Conservation (phyloP, 1,140 invertebrate genomes). For the Lineus longissimus region DNA sequence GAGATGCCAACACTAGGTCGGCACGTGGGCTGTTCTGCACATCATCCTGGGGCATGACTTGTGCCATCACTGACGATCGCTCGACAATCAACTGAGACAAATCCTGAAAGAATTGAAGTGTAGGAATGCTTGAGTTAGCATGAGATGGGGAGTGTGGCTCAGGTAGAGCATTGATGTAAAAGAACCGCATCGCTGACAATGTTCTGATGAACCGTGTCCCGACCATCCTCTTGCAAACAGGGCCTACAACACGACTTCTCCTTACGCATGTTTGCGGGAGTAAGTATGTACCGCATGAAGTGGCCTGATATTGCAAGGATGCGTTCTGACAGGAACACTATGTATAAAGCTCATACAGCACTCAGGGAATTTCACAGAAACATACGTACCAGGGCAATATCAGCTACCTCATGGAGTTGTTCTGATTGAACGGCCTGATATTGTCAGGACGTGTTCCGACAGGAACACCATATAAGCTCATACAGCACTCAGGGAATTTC, state of each 20-base stretch:
- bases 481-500: too few species aligned
- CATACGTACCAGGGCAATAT: constrained; percentile 51
- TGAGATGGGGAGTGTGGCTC: too few species aligned
- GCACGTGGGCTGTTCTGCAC: constrained; percentile 12
- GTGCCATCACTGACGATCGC: constrained; percentile 79
- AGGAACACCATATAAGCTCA: too few species aligned
- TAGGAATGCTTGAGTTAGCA: not conserved
- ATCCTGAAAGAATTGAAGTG: constrained; percentile 60
- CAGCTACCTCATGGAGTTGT: constrained; percentile 58
- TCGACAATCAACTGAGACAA: constrained; percentile 90
- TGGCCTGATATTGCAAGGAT: too few species aligned
- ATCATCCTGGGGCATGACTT: constrained; percentile 66
- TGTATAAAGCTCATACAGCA: too few species aligned
- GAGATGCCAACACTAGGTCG: constrained; percentile 61
- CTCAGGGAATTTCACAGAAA: constrained; percentile 14
- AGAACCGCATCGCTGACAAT: not conserved
- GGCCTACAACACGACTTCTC: too few species aligned
- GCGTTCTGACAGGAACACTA: too few species aligned
- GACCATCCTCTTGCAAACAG: too few species aligned
- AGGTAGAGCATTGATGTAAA: not conserved
- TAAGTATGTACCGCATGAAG: too few species aligned
- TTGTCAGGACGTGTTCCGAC: too few species aligned
- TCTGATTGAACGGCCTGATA: constrained; percentile 62
- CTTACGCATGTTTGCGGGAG: too few species aligned
- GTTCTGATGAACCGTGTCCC: too few species aligned